A percentile compares a stretch with the other conserved stretches of the same genome.
Conservation (phyloP, 2,888 invertebrate genomes). For the Pinctada fucata region DNA sequence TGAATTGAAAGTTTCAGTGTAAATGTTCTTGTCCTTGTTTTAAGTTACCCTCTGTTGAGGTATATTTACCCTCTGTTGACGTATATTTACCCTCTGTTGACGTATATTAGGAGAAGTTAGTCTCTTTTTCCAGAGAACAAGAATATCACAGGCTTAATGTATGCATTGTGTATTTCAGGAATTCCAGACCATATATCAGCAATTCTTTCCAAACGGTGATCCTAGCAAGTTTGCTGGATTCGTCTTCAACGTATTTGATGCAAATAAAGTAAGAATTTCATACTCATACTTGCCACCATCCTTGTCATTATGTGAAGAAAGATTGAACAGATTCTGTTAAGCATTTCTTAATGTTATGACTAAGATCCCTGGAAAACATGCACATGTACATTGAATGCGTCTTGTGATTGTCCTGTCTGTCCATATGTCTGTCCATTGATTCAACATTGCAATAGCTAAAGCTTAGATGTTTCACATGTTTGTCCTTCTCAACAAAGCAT, state of each 20-base stretch:
- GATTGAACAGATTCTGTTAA: too few relatives aligned
- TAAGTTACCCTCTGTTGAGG: background rate
- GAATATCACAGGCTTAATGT: background rate
- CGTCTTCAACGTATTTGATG: conserved; percentile 98
- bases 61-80: conserved; percentile 2
- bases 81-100: background rate
- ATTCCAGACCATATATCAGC: conserved; percentile 99
- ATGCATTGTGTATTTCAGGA: conserved; percentile 82
- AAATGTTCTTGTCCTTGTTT: too few relatives aligned
- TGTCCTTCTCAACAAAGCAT: too few relatives aligned
- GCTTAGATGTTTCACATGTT: too few relatives aligned
- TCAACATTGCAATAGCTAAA: too few relatives aligned
- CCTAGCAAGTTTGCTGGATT: conserved; percentile 98
- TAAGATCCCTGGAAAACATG: too few relatives aligned
- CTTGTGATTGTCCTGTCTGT: too few relatives aligned
- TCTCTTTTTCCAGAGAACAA: conserved; percentile 10
- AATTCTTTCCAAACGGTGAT: conserved; percentile 99
- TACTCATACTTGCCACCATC: background rate
- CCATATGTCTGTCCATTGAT: too few relatives aligned
- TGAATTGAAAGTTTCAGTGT: too few relatives aligned
- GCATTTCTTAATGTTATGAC: too few relatives aligned
- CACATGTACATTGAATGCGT: too few relatives aligned
- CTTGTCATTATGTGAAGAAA: conserved; percentile 10
- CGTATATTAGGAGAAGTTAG: conserved; percentile 4
- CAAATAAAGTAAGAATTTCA: conserved; percentile 91